Conservation (phyloP, 2,113 vertebrate genomes). For the Hippocampus barbouri region DNA sequence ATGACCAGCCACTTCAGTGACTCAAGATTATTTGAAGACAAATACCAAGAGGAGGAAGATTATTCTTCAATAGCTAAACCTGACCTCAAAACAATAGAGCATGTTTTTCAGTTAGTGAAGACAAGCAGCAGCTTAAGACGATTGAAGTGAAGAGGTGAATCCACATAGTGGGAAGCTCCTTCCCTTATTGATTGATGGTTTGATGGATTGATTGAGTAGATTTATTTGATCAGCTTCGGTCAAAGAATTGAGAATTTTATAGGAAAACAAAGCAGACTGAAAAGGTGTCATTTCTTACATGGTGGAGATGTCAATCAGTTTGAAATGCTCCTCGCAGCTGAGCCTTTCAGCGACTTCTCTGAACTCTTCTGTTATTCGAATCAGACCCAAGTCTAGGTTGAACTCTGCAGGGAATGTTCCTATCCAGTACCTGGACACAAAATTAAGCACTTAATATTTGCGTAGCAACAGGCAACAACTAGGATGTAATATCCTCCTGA, state of each 20-base stretch:
- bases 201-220: too few species aligned
- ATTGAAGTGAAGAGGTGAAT: neutral
- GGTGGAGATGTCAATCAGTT: constrained; percentile 94
- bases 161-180: neutral
- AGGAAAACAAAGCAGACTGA: too few species aligned
- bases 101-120: too few species aligned
- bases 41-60: too few species aligned
- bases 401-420: constrained; percentile 95
- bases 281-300: constrained; percentile 76
- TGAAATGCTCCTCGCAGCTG: constrained; percentile 84
- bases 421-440: constrained; percentile 88
- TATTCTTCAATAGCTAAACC: too few species aligned
- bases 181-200: too few species aligned
- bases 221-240: too few species aligned
- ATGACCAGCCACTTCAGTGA: too few species aligned
- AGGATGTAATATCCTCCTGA: too few species aligned
- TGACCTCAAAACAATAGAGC: too few species aligned
- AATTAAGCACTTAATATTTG: neutral
- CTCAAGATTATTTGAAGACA: too few species aligned
- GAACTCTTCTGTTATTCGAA: constrained; percentile 89
- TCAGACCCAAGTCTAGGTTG: constrained; percentile 92
- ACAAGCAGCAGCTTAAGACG: neutral
- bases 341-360: constrained; percentile 82
- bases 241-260: too few species aligned
- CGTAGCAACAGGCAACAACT: neutral